phyloP scores from a whole-genome alignment of 2,797 vertebrate genomes.

The Chrysocyon brachyurus region DNA sequence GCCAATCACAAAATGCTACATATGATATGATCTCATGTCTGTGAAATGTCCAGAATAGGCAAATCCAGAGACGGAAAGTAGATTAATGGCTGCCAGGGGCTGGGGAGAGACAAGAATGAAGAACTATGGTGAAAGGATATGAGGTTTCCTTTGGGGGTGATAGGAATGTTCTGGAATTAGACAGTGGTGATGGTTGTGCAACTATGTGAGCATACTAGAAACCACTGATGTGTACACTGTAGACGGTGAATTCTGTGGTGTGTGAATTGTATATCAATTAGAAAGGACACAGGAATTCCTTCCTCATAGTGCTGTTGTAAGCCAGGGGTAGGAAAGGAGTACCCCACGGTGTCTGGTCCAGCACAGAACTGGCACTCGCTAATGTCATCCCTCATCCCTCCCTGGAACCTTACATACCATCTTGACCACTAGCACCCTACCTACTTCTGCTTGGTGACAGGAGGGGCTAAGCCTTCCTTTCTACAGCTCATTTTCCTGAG shows the following conservation, averaged over 20 bases:
- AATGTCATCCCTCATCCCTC: background rate
- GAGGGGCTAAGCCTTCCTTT: background rate
- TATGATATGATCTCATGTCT: constrained; percentile 2
- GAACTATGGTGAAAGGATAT: background rate
- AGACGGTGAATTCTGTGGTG: background rate
- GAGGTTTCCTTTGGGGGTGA: background rate
- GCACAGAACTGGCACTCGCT: background rate
- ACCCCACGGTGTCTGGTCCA: background rate
- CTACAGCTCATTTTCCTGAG: fast-evolving
- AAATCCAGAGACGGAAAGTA: constrained; percentile 17
- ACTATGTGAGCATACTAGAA: background rate
- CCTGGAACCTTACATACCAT: background rate
- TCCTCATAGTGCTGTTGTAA: background rate
- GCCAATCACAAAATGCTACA: constrained; percentile 3
- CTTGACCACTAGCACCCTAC: background rate
- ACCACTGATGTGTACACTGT: background rate
- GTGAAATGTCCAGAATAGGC: constrained; percentile 31
- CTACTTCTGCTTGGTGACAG: background rate
- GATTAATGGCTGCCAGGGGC: background rate
- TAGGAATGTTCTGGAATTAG: constrained; percentile 59
- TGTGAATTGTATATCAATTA: background rate
- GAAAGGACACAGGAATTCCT: background rate
- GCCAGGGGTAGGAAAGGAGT: background rate
- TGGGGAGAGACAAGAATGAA: background rate
- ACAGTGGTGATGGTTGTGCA: background rate